Evolutionary conservation across 2,113 vertebrate genomes (phyloP), one percentile per base, ranked within the genome.

Genomic region (Hemiscyllium ocellatum): DNA sequence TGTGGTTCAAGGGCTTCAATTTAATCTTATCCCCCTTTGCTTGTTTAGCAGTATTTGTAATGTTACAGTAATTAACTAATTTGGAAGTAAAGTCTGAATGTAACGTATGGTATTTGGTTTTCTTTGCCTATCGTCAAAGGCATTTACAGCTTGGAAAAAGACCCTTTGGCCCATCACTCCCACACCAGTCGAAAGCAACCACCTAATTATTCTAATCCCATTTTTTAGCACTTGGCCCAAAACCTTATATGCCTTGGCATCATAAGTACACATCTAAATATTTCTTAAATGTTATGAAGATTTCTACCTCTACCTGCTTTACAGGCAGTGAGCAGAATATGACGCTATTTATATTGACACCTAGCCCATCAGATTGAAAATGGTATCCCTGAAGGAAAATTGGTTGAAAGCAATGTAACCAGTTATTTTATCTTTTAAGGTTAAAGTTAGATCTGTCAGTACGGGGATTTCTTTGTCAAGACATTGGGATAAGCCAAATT

Each of bases 301-400:
- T 12, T 61, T 61, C 56, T 61, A 7, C 56, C 10, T 61, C 56
- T 8, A 2, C 56, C 10, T 8, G 56, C 56, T 10, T 61, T 61
- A 12, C 10, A 61, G 56, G 56, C 56, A 12, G 56, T 61, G 65
- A 94, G 68, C 68, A 69, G 65, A 68, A 94, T 94, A 26, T 42
- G 22, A 94, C 50, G 66, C 65, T 70, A 70, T 94, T 69, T 69
- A 50, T 50, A 66, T 68, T 70, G 66, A 94, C 42, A 90, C n/a
- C 56, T 65, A 33, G 56, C 33, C 0, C 13, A 90, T 29, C 29
- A 65, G 29, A 65, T 70, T 68, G 20, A 68, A 70, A 94, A 94
- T 70, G 93, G 66, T n/a, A 93, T 93, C 61, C 37, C n/a, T 94
- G 93, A 94, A 94, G 93, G 66, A 50, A 37, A 70, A 70, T 70